These are phyloP conservation scores for Acronicta leporina DNA, from an alignment of 2,888 invertebrate species.

Conservation along the genomic window DNA sequence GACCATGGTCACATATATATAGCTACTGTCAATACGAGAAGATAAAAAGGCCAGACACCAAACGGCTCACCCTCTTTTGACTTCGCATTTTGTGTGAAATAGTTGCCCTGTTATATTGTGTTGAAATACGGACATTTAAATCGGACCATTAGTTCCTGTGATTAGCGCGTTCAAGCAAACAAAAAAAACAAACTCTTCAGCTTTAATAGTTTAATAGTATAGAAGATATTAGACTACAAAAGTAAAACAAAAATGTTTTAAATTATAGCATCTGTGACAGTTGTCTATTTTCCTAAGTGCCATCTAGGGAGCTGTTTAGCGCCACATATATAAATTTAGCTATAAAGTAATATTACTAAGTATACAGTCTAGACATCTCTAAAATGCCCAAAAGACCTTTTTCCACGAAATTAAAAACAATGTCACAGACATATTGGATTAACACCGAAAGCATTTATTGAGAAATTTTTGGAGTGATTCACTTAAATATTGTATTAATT, in stretches of 20 bases:
- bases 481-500: neutral
- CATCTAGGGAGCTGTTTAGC: slow-evolving; percentile 26
- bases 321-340: slow-evolving; percentile 15
- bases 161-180: no score
- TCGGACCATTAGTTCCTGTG: no score
- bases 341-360: slow-evolving; percentile 39
- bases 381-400: slow-evolving; percentile 50
- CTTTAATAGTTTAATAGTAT: no score
- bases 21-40: no score
- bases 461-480: neutral
- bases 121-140: no score
- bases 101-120: no score
- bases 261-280: neutral
- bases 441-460: neutral
- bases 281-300: slow-evolving; percentile 25
- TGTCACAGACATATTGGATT: slow-evolving; percentile 37
- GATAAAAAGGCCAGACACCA: no score
- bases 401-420: slow-evolving; percentile 49
- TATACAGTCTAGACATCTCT: slow-evolving; percentile 50
- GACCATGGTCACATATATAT: no score
- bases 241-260: neutral
- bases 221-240: no score
- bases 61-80: no score
- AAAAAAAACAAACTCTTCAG: no score
- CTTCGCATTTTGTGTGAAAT: no score